Conservation (phyloP, 2,888 invertebrate species). For the Cosmia pyralina region DNA sequence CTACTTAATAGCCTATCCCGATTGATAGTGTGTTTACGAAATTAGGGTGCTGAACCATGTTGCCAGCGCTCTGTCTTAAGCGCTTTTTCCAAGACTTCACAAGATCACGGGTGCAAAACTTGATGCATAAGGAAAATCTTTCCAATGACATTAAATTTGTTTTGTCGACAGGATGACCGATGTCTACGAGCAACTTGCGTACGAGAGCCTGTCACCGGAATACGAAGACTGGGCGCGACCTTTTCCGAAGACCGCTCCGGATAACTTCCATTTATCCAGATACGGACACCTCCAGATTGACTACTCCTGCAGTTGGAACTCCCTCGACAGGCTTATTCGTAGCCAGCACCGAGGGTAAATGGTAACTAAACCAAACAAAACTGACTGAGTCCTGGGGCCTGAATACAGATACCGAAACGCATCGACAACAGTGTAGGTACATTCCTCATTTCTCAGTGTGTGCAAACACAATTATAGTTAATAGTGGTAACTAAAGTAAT, state of each 20-base stretch:
- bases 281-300: constrained; percentile 95
- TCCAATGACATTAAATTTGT: neutral
- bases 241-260: constrained; percentile 92
- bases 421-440: constrained; percentile 19
- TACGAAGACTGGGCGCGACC: constrained; percentile 92
- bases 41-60: neutral
- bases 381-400: neutral
- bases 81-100: neutral
- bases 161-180: constrained; percentile 80
- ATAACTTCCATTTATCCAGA: constrained; percentile 93
- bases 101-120: neutral
- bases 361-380: constrained; percentile 14
- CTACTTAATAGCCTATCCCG: too few relatives aligned
- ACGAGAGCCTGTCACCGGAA: constrained; percentile 86
- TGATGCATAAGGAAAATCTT: neutral
- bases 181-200: constrained; percentile 84
- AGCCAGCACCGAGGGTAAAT: constrained; percentile 77
- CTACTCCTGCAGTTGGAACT: constrained; percentile 95
- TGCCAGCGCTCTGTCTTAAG: neutral
- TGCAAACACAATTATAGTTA: constrained; percentile 37
- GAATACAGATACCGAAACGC: constrained; percentile 12
- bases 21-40: too few relatives aligned
- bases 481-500: constrained; percentile 44
- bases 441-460: constrained; percentile 26
- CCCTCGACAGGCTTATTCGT: constrained; percentile 93